Evolutionary conservation across 2,113 vertebrate genomes (phyloP).

Genomic region (Microcebus murinus): DNA sequence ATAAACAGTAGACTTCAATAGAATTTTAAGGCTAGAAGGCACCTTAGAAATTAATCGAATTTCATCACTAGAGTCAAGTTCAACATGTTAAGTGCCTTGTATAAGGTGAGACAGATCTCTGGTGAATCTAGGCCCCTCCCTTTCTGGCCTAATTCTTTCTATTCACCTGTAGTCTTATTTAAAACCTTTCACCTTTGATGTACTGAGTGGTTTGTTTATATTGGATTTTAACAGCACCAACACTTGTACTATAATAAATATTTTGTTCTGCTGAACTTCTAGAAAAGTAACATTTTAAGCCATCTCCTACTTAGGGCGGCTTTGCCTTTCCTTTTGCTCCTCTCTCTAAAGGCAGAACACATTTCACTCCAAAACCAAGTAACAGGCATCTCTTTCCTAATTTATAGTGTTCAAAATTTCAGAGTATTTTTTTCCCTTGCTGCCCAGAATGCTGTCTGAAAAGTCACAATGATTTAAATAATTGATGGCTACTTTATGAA

Average conservation of each 20-base stretch:
- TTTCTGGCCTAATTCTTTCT: background rate
- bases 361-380: slow-evolving; percentile 55
- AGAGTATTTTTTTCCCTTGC: background rate
- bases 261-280: background rate
- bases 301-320: background rate
- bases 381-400: slow-evolving; percentile 73
- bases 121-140: background rate
- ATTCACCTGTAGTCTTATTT: background rate
- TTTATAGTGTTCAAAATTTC: slow-evolving; percentile 75
- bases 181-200: background rate
- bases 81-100: background rate
- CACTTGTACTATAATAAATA: background rate
- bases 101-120: background rate
- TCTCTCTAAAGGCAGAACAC: slow-evolving; percentile 54
- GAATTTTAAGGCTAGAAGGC: background rate
- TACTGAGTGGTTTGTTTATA: background rate
- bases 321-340: background rate
- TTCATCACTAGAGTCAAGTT: background rate
- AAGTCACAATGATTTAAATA: slow-evolving; percentile 83
- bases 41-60: background rate
- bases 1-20: background rate
- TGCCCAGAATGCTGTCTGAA: slow-evolving; percentile 75
- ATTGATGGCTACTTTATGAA: slow-evolving; percentile 87
- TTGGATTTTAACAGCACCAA: background rate
- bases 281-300: background rate